Evolutionary conservation across 1,140 invertebrate species (phyloP).

Genomic region (Ylistrum balloti): DNA sequence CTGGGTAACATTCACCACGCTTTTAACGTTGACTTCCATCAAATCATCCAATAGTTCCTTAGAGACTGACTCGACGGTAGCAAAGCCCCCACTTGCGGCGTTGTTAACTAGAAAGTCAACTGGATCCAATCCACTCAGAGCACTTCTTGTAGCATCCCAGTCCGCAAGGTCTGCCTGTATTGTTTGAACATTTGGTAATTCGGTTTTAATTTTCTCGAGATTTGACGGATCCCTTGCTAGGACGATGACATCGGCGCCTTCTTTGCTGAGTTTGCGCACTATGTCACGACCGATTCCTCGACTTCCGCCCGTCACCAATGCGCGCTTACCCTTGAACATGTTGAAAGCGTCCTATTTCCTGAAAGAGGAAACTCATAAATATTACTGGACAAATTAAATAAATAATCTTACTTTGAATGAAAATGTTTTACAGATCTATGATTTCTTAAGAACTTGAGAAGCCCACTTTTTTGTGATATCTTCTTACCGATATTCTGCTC

Average conservation of each 20-base stretch:
- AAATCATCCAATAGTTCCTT: constrained; percentile 31
- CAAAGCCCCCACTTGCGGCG: not conserved
- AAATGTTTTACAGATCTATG: too few species aligned
- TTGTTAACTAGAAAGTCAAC: constrained; percentile 40
- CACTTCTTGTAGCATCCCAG: constrained; percentile 5
- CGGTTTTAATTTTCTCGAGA: constrained; percentile 25
- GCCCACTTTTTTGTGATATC: too few species aligned
- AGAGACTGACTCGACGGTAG: not conserved
- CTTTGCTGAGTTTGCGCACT: not conserved
- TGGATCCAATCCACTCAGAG: not conserved
- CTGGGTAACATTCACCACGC: constrained; percentile 44
- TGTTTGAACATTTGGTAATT: not conserved
- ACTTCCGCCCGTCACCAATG: constrained; percentile 12
- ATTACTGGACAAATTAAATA: too few species aligned
- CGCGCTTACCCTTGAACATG: not conserved
- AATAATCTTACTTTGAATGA: too few species aligned
- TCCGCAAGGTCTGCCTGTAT: not conserved
- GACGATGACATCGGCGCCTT: not conserved
- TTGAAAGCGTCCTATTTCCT: not conserved
- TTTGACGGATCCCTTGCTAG: not conserved
- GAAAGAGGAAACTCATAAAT: too few species aligned
- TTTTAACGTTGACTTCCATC: constrained; percentile 40
- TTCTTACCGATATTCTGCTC: too few species aligned
- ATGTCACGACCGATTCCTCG: not conserved
- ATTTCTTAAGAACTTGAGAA: too few species aligned